phyloP scores from a whole-genome alignment of 2,113 vertebrate genomes.

The cattle (Bos taurus) region ARS-UCD2.0 NC_037330.1:63443501-63444000 shows the following conservation, averaged over 20 bases:
- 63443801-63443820: not conserved
- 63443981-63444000: not conserved
- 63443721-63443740: not conserved
- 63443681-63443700: not conserved
- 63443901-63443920: not conserved
- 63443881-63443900: not conserved
- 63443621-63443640: not conserved
- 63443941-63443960: not conserved
- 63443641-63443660: not conserved
- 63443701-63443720: rapidly evolving
- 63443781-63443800: not conserved
- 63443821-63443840: not conserved
- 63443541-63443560: not conserved
- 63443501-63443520: not conserved
- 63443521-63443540: not conserved
- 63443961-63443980: not conserved
- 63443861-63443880: not conserved
- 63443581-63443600: not conserved
- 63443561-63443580: not conserved
- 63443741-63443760: not conserved
- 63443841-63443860: not conserved
- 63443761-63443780: not conserved
- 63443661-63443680: not conserved
- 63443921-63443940: not conserved
- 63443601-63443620: not conserved